A percentile compares a stretch with the other conserved stretches of the same genome.
These are phyloP conservation scores for Intellagama lesueurii DNA, from an alignment of 2,797 vertebrate species.

Conservation along the genomic window DNA sequence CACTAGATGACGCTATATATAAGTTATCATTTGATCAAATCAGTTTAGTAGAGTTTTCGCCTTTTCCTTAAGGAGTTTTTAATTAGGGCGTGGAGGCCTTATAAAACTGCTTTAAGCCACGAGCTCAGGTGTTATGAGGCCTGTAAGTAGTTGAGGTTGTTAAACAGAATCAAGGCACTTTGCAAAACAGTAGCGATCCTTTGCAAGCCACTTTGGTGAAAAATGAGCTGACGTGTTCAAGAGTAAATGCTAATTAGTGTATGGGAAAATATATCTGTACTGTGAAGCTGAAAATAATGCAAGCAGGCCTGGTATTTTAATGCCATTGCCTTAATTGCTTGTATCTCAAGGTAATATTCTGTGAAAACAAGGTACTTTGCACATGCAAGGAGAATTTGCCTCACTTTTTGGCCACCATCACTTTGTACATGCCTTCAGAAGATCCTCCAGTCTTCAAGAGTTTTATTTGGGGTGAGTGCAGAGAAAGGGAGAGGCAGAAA, in stretches of 20 bases:
- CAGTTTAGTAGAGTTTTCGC: neutral
- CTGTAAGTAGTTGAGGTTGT: neutral
- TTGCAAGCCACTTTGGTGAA: neutral
- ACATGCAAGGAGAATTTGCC: neutral
- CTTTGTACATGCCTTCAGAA: neutral
- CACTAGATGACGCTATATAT: neutral
- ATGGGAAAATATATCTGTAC: neutral
- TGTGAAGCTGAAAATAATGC: neutral
- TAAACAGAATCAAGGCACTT: neutral
- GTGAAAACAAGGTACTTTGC: neutral
- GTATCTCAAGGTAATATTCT: neutral
- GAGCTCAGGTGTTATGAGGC: neutral
- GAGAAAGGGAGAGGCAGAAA: neutral
- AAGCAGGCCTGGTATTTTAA: neutral
- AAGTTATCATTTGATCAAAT: neutral
- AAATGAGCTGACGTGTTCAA: neutral
- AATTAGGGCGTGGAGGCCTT: neutral
- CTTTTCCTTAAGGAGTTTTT: neutral
- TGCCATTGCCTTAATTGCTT: neutral
- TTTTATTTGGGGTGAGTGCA: too few species aligned
- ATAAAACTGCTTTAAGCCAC: neutral
- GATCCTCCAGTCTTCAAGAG: neutral
- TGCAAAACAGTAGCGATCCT: neutral
- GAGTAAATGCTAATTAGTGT: neutral
- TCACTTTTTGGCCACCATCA: neutral